Conservation (phyloP, 2,888 invertebrate genomes). For the Rhyacophila evoluta region DNA sequence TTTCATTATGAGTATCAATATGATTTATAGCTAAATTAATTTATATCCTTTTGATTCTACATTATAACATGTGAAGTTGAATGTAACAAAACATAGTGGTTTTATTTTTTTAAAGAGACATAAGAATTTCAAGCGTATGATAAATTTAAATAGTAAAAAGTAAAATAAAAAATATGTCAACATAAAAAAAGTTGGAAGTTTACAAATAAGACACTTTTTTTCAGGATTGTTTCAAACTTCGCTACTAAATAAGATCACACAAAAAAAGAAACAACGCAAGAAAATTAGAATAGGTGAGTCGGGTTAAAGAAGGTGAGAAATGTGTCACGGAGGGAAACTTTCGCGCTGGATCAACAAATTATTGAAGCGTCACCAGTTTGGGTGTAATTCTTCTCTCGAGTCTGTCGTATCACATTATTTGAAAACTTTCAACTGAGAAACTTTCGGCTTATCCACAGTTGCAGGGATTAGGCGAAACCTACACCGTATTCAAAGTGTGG, state of each 20-base stretch:
- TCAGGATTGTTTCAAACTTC: neutral
- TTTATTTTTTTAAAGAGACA: too few species aligned
- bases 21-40: too few species aligned
- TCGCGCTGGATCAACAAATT: neutral
- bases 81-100: too few species aligned
- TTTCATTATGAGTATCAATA: too few species aligned
- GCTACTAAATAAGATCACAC: neutral
- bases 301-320: neutral
- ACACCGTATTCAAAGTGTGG: neutral
- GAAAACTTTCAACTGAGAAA: neutral
- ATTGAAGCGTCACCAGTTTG: constrained; percentile 32
- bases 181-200: neutral
- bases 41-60: too few species aligned
- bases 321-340: neutral
- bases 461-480: neutral
- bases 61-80: too few species aligned
- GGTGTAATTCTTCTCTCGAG: constrained; percentile 30
- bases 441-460: neutral
- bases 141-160: too few species aligned
- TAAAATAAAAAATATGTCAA: neutral
- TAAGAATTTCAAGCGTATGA: too few species aligned
- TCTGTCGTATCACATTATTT: constrained; percentile 30
- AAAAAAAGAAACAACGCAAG: neutral
- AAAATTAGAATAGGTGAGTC: neutral
- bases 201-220: neutral